These are phyloP conservation scores for Anadara kagoshimensis DNA, from an alignment of 1,140 invertebrate species.

Conservation along the genomic window DNA sequence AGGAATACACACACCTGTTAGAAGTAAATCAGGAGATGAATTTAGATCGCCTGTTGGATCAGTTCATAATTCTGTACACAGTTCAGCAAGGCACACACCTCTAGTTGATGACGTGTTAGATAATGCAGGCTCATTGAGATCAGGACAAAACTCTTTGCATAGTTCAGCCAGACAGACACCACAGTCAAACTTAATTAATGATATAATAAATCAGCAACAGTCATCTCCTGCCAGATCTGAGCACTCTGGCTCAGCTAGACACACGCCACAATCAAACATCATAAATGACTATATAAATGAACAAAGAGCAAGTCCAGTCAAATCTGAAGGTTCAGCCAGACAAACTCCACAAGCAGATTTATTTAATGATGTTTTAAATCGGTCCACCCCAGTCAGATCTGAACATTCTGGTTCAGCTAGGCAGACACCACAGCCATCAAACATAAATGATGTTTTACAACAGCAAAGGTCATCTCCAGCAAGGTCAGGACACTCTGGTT, in stretches of 20 bases:
- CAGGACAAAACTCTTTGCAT: conserved; percentile 2
- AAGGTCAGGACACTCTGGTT: conserved; percentile 27
- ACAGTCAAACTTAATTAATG: conserved; percentile 15
- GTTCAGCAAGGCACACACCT: conserved; percentile 35
- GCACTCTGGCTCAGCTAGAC: conserved; percentile 31
- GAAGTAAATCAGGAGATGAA: neutral
- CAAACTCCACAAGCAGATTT: conserved; percentile 31
- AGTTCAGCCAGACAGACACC: conserved; percentile 35
- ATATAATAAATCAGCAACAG: neutral
- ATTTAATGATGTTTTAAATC: neutral
- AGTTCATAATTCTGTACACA: conserved; percentile 11
- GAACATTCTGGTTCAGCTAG: conserved; percentile 28
- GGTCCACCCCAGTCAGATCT: conserved; percentile 23
- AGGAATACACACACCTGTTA: neutral
- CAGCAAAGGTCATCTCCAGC: conserved; percentile 6
- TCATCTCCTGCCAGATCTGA: conserved; percentile 22
- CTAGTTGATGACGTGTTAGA: conserved; percentile 5
- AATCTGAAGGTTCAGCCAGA: conserved; percentile 25
- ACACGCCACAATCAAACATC: conserved; percentile 32
- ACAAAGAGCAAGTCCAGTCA: neutral
- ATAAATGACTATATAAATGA: conserved; percentile 40
- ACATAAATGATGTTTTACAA: conserved; percentile 40
- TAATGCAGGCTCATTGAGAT: conserved; percentile 1
- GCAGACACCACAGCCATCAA: conserved; percentile 31
- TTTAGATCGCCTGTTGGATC: conserved; percentile 16